Base-by-base conservation (phyloP, 2,888 invertebrate genomes). In the Cosmia trapezina region DNA sequence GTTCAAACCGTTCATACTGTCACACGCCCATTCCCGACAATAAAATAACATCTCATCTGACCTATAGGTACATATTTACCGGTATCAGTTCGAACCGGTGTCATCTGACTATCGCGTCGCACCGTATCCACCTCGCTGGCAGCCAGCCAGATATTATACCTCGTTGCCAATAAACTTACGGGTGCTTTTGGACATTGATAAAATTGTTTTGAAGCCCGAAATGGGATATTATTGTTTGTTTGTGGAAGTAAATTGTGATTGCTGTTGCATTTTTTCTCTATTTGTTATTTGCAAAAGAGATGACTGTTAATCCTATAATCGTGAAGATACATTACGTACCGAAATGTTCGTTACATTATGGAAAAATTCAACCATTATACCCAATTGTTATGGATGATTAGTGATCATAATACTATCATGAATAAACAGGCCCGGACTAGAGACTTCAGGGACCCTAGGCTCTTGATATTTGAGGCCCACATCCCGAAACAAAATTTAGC, bases 121-220 rank as follows among this genome's bases (percentile, higher is more conserved):
- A 19, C 51, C 45, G 12, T 53, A 19, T 41, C 28, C 45, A 43
- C 53, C 53, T 51, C 19, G 17, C 33, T 81, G 77, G 77, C 81
- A 51, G 17, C 8, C 41, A 0, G 77, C 70, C 78, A 78, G n/a
- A 70, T 66, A 53, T 62, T 8, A 37, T 37, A 54, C 49, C 53
- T 45, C 41, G 56, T 60, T 69, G 78, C 82, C 64, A 78, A 78
- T 81, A 70, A 81, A 77, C 51, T 77, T 77, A 56, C 54, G 12
- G 80, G 41, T 17, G 53, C 64, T 49, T 64, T 70, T 66, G 61
- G 51, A 76, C 66, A 65, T 43, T 70, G 63, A 56, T 77, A 65
- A 79, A 72, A 66, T 63, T 70, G 81, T 76, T 78, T 81, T 80
- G 41, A 80, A 59, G 37, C 57, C 8, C 22, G 12, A 51, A 63